Base-by-base conservation (phyloP, 2,797 vertebrate species). In the Acrossocheilus fasciatus region DNA sequence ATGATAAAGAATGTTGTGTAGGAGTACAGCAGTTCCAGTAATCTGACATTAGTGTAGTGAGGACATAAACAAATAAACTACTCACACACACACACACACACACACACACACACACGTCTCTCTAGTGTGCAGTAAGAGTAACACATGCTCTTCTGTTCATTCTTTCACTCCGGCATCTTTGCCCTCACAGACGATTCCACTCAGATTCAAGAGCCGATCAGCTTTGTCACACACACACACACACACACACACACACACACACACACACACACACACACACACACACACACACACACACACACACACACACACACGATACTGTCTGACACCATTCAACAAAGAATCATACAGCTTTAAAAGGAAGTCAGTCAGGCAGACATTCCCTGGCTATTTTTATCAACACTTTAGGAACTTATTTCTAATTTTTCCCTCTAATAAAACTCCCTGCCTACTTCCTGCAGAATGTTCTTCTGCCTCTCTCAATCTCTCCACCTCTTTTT, bases 301-400 rank as follows among this genome's bases (percentile, higher is more conserved):
- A 7, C 50, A 43, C 74, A 66, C 26, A 59, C 69, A 45, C 47
- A 66, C 7, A 41, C 12, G 11, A 86, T 81, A 83, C 81, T 59
- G 23, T 86, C 75, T 85, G 88, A 89, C 85, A 84, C 30, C 59
- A 52, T 43, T 50, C 68, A 85, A 85, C 59, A 76, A 84, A 84
- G 85, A 39, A 75, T 82, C 34, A 59, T 62, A 80, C 70, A 81
- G 72, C 36, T 81, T 36, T 59, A 69, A 70, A 41, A 2, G 20
- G 47, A 64, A 66, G 75, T 59, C 52, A 54, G 69, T 80, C 80
- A 70, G 59, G 36, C 30, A 70, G 86, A 47, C 41, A 75, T 83
- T 78, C 86, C 54, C 34, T 9, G 8, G 34, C 76, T 88, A 77
- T 81, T 87, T 86, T 77, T 78, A 86, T 59, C 75, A 68, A 10